These are phyloP conservation scores for Acropora tenuis DNA, from an alignment of 64 coral and sea anemone genomes.

Conservation along the genomic window DNA sequence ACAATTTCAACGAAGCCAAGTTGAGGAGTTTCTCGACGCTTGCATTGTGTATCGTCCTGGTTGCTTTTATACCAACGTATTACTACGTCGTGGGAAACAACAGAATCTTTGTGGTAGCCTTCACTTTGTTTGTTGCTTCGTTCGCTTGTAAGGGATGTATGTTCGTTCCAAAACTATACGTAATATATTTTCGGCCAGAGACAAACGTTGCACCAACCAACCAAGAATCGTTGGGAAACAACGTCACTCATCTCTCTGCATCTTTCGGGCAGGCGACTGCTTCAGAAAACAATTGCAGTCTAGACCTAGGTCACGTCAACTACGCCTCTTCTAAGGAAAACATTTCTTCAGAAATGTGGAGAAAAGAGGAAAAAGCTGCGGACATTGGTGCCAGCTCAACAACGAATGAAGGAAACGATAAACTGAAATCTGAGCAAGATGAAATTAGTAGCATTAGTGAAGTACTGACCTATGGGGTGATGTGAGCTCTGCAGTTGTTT, in stretches of 20 bases:
- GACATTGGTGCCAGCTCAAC: background rate
- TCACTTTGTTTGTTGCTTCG: conserved; percentile 74
- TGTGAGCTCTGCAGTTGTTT: no score
- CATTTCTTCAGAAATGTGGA: background rate
- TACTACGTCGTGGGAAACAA: conserved; percentile 83
- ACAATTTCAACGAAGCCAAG: conserved; percentile 91
- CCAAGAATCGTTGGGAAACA: background rate
- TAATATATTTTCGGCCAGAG: conserved; percentile 73
- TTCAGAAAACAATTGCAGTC: background rate
- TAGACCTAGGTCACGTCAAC: conserved; percentile 3
- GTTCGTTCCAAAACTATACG: conserved; percentile 82
- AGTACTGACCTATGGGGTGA: background rate
- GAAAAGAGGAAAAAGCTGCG: background rate
- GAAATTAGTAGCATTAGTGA: conserved; percentile 43
- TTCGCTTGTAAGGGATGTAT: conserved; percentile 87
- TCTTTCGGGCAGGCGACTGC: background rate
- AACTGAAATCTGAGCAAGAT: background rate
- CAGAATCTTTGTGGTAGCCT: conserved; percentile 75
- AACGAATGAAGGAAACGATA: background rate
- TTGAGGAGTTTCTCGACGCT: conserved; percentile 89
- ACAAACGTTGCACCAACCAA: conserved; percentile 23
- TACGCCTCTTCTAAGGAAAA: background rate
- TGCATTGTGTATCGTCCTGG: conserved; percentile 84
- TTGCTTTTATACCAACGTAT: conserved; percentile 92
- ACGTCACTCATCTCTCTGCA: background rate